A percentile compares a stretch with the other conserved stretches of the same genome.
Conservation (phyloP, 2,797 vertebrate species). For the Hoplostethus atlanticus region DNA sequence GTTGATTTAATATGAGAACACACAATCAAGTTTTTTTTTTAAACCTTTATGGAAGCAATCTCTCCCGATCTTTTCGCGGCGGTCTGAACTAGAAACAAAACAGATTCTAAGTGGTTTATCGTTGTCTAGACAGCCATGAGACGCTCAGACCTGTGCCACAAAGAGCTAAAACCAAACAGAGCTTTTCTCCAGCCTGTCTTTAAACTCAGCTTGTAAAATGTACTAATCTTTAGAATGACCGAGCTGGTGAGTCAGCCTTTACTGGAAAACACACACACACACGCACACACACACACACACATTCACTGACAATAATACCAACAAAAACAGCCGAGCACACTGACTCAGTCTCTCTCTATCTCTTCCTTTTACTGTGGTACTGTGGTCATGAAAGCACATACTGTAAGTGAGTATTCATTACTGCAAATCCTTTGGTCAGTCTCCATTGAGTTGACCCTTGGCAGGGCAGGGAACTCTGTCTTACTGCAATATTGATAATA, state of each 20-base stretch:
- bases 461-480: neutral
- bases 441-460: neutral
- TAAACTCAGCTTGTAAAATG: conserved; percentile 48
- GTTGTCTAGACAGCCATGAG: neutral
- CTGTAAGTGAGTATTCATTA: neutral
- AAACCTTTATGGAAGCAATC: no score
- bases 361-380: neutral
- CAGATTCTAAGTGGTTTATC: neutral
- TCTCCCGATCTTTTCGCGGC: no score
- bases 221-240: conserved; percentile 49
- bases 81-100: neutral
- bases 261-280: conserved; percentile 54
- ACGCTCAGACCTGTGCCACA: conserved; percentile 30
- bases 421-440: neutral
- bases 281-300: conserved; percentile 12
- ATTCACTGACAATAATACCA: conserved; percentile 6
- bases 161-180: neutral
- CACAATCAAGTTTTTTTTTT: no score
- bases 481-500: neutral
- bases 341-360: conserved; percentile 4
- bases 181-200: conserved; percentile 28
- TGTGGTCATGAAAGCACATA: neutral
- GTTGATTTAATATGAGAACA: no score
- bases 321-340: conserved; percentile 8
- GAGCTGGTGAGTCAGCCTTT: conserved; percentile 66